A percentile compares a stretch with the other conserved stretches of the same genome.
Evolutionary conservation across 2,888 invertebrate genomes (phyloP).

Genomic region (Zygaena filipendulae): DNA sequence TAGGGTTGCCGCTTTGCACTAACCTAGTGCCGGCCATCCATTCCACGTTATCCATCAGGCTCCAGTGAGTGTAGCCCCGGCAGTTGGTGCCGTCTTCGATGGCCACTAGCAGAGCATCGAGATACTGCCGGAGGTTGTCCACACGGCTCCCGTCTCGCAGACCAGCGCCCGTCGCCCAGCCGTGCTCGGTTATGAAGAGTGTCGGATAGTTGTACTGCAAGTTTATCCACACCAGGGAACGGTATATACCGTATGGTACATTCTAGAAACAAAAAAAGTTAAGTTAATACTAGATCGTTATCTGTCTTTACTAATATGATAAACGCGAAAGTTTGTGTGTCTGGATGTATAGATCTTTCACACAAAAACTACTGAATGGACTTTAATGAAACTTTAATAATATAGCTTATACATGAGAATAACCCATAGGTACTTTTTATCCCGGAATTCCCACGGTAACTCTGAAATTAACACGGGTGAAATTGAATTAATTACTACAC

Average conservation of each 20-base stretch:
- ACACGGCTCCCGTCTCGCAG: conserved; percentile 49
- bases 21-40: conserved; percentile 70
- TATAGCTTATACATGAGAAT: too few relatives aligned
- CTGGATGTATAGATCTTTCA: background rate
- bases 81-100: conserved; percentile 58
- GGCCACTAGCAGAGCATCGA: conserved; percentile 53
- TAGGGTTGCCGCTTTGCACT: too few relatives aligned
- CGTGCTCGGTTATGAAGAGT: conserved; percentile 68
- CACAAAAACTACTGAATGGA: too few relatives aligned
- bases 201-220: conserved; percentile 34
- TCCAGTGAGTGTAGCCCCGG: conserved; percentile 71
- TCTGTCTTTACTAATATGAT: too few relatives aligned
- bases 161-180: conserved; percentile 56
- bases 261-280: conserved; percentile 24
- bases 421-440: background rate
- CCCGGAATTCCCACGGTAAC: too few relatives aligned
- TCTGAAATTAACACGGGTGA: too few relatives aligned
- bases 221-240: conserved; percentile 26
- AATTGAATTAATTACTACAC: too few relatives aligned
- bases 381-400: too few relatives aligned
- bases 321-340: background rate
- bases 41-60: conserved; percentile 75
- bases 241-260: conserved; percentile 48
- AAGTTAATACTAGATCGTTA: background rate
- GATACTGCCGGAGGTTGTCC: conserved; percentile 40